Conservation (phyloP, 2,113 vertebrate genomes). For the Leucopsar rothschildi region DNA sequence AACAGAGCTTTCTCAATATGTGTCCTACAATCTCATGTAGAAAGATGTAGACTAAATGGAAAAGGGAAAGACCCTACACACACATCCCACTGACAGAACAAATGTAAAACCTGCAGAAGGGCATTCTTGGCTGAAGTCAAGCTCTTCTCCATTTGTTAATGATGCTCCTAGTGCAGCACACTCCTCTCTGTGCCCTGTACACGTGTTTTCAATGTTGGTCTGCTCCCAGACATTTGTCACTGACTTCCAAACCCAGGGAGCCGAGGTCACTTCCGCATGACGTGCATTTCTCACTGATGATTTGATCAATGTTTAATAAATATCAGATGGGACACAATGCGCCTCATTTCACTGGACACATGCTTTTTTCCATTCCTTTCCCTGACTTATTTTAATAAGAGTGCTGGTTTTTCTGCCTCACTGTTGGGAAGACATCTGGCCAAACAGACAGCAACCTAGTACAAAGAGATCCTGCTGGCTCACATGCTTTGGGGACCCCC, state of each 20-base stretch:
- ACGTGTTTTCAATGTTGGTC: neutral
- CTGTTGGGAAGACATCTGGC: slow-evolving; percentile 84
- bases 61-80: neutral
- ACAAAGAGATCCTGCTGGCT: slow-evolving; percentile 81
- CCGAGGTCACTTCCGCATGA: slow-evolving; percentile 47
- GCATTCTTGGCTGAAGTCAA: neutral
- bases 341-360: slow-evolving; percentile 55
- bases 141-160: neutral
- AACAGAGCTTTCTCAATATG: too few relatives aligned
- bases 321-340: slow-evolving; percentile 67
- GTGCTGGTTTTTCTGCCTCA: slow-evolving; percentile 69
- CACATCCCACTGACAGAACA: neutral
- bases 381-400: slow-evolving; percentile 70
- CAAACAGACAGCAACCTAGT: slow-evolving; percentile 80
- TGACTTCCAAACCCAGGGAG: slow-evolving; percentile 36
- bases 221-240: slow-evolving; percentile 46
- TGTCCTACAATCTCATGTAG: neutral
- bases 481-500: slow-evolving; percentile 71
- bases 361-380: slow-evolving; percentile 47
- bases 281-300: slow-evolving; percentile 33
- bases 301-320: slow-evolving; percentile 66
- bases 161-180: neutral
- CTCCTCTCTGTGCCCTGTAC: neutral
- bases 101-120: neutral
- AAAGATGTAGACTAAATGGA: neutral